Evolutionary conservation across 2,888 invertebrate species (phyloP), one percentile per base, ranked within the genome.

Genomic region (Tillus elongatus): DNA sequence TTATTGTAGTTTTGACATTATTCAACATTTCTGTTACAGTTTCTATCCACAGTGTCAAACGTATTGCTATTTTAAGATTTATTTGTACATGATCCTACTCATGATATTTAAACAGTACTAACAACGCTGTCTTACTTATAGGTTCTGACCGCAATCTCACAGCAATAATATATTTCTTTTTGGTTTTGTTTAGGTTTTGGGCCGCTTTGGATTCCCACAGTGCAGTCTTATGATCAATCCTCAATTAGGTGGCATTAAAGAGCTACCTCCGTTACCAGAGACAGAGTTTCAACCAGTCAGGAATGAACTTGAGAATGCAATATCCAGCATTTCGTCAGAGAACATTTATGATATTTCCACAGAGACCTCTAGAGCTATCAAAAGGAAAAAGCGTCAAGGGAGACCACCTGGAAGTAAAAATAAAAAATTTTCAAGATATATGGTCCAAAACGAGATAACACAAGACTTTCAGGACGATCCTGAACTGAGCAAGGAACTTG

Each of bases 161-260:
- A n/a, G n/a, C n/a, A n/a, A n/a, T n/a, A n/a, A 13, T 34, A 9
- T 27, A 16, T 19, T 26, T 37, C 24, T 8, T n/a, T n/a, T n/a
- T n/a, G n/a, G n/a, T n/a, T n/a, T n/a, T 10, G 42, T 41, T 14
- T 38, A 65, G 64, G 66, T 66, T 15, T 49, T 66, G 15, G 66
- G 65, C 2, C 51, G 61, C 30, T 66, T 65, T 45, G 64, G 63
- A 1, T 60, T 60, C 26, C 56, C 60, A 4, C 61, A 61, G 30
- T 53, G 56, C 27, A 64, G 57, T 41, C 45, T 66, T 12, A 68
- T 67, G 66, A 52, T 68, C 6, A 68, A 67, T 47, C 67, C 67
- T 2, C 67, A 67, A 45, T 43, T 68, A 13, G 62, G 57, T 2
- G 57, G 60, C 3, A 50, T 63, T 15, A 54, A 54, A 39, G 54